A percentile compares a stretch with the other conserved stretches of the same genome.
phyloP scores from a whole-genome alignment of 1,140 invertebrate genomes.

The Gryllus bimaculatus region DNA sequence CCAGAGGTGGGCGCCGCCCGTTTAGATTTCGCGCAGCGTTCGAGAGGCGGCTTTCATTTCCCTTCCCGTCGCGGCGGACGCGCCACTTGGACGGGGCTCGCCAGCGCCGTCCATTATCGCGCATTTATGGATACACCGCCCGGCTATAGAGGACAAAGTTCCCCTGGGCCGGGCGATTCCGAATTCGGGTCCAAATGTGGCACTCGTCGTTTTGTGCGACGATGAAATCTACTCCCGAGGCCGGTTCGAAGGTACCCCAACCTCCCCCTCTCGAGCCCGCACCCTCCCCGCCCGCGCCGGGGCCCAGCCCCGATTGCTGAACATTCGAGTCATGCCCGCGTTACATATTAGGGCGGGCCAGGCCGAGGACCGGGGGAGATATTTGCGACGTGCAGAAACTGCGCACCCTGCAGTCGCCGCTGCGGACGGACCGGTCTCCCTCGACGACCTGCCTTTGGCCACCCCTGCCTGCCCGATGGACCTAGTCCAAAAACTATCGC shows the following conservation, averaged over 20 bases:
- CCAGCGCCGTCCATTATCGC: neutral
- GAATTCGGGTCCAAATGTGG: slow-evolving; percentile 3
- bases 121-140: neutral
- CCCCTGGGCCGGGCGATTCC: neutral
- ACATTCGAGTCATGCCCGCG: neutral
- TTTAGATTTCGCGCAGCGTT: neutral
- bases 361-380: neutral
- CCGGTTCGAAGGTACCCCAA: neutral
- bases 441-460: neutral
- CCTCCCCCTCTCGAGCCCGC: no score
- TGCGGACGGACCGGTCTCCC: neutral
- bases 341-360: neutral
- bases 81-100: neutral
- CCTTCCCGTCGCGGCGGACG: neutral
- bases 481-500: slow-evolving; percentile 3
- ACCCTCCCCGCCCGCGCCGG: no score
- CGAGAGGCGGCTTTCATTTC: neutral
- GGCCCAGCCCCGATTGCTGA: neutral
- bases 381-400: slow-evolving; percentile 3
- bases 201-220: neutral
- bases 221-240: neutral
- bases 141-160: neutral
- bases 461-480: neutral
- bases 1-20: no score
- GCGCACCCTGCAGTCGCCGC: neutral